These are phyloP conservation scores for Drosophila orosa DNA, from an alignment of 1,140 invertebrate species.

Conservation along the genomic window DNA sequence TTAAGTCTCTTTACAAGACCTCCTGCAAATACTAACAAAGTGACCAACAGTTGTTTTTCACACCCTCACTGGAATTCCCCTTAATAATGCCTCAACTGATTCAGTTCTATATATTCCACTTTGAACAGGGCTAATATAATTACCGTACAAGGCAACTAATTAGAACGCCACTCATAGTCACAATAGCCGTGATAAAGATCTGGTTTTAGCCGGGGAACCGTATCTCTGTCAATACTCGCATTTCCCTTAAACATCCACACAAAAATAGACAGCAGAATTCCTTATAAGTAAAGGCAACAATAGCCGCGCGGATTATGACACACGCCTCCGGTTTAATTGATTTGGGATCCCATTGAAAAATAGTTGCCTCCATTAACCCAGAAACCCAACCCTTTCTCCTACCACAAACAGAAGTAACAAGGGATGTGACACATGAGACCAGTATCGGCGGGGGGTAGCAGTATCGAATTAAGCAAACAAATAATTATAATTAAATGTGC, in stretches of 20 bases:
- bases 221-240: constrained; percentile 15
- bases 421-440: constrained; percentile 42
- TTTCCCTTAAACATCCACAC: constrained; percentile 17
- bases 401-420: constrained; percentile 12
- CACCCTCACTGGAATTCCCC: not conserved
- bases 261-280: constrained; percentile 15
- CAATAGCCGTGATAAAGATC: constrained; percentile 38
- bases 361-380: constrained; percentile 49
- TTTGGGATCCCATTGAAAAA: constrained; percentile 24
- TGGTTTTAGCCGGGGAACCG: constrained; percentile 13
- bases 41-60: constrained; percentile 6
- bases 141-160: constrained; percentile 42
- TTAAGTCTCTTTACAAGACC: too few species aligned
- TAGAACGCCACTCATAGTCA: constrained; percentile 28
- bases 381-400: not conserved
- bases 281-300: constrained; percentile 24
- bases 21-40: not conserved
- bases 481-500: constrained; percentile 79
- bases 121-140: constrained; percentile 25
- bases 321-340: constrained; percentile 24
- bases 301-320: constrained; percentile 18
- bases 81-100: not conserved
- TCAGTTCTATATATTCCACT: constrained; percentile 1
- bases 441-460: constrained; percentile 9
- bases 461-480: constrained; percentile 72